phyloP scores from a whole-genome alignment of 2,888 invertebrate species.

The Clostera curtula region DNA sequence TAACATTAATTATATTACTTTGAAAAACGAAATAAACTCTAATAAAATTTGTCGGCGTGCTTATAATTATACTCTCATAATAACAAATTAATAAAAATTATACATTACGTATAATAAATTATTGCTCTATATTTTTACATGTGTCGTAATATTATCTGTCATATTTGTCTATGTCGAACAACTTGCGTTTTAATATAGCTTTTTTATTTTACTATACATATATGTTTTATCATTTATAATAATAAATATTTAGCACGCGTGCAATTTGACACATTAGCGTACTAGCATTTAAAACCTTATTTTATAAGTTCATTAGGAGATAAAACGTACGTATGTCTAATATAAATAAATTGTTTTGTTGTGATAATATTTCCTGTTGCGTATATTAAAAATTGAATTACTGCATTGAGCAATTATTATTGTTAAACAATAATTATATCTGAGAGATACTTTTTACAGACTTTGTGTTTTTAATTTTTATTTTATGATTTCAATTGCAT shows the following conservation, averaged over 20 bases:
- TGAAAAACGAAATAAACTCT: no score
- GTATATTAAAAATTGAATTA: slow-evolving; percentile 19
- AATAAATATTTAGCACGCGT: slow-evolving; percentile 51
- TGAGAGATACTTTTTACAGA: no score
- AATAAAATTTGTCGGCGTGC: no score
- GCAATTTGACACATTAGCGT: slow-evolving; percentile 66
- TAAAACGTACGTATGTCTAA: slow-evolving; percentile 56
- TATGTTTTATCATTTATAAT: slow-evolving; percentile 29
- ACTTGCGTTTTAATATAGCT: slow-evolving; percentile 26
- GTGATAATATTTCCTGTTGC: slow-evolving; percentile 48
- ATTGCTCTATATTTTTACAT: slow-evolving; percentile 21
- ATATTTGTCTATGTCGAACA: slow-evolving; percentile 24
- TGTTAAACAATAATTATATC: no score
- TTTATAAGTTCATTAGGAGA: slow-evolving; percentile 47
- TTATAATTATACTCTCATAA: no score
- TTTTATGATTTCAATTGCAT: no score
- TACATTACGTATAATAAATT: slow-evolving; percentile 25
- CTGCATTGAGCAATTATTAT: slow-evolving; percentile 48
- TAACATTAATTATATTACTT: background rate
- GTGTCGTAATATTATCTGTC: slow-evolving; percentile 14
- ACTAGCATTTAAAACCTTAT: slow-evolving; percentile 58
- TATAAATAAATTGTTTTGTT: slow-evolving; percentile 39
- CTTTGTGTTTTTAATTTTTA: no score
- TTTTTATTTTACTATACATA: slow-evolving; percentile 27
- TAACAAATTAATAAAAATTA: slow-evolving; percentile 35